Evolutionary conservation across 2,113 vertebrate species (phyloP).

Genomic region (Pavo muticus): DNA sequence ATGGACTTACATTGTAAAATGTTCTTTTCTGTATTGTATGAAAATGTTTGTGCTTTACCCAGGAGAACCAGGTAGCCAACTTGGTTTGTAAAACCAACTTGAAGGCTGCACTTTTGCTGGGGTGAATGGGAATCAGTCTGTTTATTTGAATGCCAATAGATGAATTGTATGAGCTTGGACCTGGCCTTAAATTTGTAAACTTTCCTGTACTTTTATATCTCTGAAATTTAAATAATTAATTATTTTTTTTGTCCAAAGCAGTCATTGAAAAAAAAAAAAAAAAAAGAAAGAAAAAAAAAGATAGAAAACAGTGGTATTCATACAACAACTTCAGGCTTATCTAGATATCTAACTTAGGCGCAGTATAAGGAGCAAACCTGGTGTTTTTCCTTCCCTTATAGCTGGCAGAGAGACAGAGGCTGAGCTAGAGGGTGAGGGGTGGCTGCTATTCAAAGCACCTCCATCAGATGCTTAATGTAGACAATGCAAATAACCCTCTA

Average conservation of each 20-base stretch:
- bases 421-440: neutral
- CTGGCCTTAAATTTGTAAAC: conserved; percentile 48
- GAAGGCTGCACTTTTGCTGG: neutral
- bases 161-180: conserved; percentile 13
- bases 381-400: neutral
- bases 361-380: conserved; percentile 22
- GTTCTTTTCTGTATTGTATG: conserved; percentile 20
- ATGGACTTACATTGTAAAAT: neutral
- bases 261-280: neutral
- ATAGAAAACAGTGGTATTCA: conserved; percentile 29
- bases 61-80: conserved; percentile 4
- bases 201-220: conserved; percentile 28
- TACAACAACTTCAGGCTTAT: conserved; percentile 25
- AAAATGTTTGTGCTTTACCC: neutral
- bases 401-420: conserved; percentile 26
- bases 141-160: conserved; percentile 47
- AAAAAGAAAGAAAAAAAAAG: neutral
- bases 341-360: conserved; percentile 4
- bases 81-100: conserved; percentile 1
- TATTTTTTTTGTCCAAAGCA: conserved; percentile 28
- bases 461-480: conserved; percentile 41
- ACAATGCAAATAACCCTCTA: conserved; percentile 31
- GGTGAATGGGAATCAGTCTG: neutral
- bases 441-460: conserved; percentile 40
- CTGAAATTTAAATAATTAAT: conserved; percentile 36